Percentiles rank a stretch among this genome's conserved stretches.
phyloP scores from a whole-genome alignment of 2,797 vertebrate genomes.

The Xenops minutus region DNA sequence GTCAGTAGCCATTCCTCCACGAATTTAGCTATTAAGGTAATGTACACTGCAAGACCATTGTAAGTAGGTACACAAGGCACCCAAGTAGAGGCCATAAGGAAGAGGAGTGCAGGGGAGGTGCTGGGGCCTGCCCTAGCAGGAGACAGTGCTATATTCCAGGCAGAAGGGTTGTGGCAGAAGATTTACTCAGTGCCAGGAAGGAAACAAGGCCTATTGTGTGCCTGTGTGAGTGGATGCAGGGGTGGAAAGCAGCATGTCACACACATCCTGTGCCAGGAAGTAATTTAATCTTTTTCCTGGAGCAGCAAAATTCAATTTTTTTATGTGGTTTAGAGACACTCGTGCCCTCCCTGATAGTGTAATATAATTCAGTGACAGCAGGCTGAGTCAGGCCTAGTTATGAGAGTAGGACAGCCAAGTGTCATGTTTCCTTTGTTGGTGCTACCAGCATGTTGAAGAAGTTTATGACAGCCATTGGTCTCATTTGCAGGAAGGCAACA shows the following conservation, averaged over 20 bases:
- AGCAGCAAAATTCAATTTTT: not conserved
- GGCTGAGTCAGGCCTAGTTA: not conserved
- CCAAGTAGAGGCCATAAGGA: not conserved
- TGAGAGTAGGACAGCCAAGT: not conserved
- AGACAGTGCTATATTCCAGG: not conserved
- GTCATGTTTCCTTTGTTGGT: not conserved
- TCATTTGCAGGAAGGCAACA: not conserved
- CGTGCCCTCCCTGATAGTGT: not conserved
- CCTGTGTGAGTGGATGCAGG: accelerated
- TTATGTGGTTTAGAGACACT: not conserved
- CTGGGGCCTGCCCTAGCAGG: not conserved
- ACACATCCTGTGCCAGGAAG: not conserved
- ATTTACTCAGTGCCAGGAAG: not conserved
- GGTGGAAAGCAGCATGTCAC: not conserved
- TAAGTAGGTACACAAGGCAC: not conserved
- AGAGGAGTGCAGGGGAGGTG: not conserved
- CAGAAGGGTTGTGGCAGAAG: not conserved
- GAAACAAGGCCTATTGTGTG: not conserved
- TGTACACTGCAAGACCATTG: no score
- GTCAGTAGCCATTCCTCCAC: not conserved
- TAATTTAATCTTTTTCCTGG: not conserved
- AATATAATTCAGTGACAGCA: not conserved
- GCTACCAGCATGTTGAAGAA: accelerated
- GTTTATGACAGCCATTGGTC: not conserved
- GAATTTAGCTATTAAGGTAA: not conserved